Evolutionary conservation across 2,888 invertebrate genomes (phyloP).

Genomic region (Leucozona laternaria): DNA sequence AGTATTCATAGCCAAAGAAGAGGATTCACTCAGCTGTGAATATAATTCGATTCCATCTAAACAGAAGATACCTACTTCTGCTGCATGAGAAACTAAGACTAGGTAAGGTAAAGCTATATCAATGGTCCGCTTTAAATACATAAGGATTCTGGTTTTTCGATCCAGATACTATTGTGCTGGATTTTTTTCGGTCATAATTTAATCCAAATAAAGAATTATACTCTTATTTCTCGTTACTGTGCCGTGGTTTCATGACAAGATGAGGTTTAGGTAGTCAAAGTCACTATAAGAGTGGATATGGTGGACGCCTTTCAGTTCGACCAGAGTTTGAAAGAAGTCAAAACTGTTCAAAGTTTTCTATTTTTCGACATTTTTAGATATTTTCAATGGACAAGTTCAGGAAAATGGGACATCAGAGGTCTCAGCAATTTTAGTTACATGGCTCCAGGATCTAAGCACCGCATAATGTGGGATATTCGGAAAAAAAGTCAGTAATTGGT

Average conservation of each 20-base stretch:
- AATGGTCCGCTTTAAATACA: background rate
- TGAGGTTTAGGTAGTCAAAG: background rate
- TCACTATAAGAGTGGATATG: background rate
- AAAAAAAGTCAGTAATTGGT: too few relatives aligned
- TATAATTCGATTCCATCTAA: conserved; percentile 53
- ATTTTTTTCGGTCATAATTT: background rate
- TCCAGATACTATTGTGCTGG: conserved; percentile 46
- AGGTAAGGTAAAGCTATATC: too few relatives aligned
- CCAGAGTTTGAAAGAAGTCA: too few relatives aligned
- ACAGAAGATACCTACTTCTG: conserved; percentile 28
- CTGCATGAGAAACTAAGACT: background rate
- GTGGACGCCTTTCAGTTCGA: too few relatives aligned
- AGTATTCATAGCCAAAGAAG: conserved; percentile 48
- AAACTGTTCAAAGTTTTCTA: too few relatives aligned
- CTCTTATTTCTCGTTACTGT: background rate
- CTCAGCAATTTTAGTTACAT: too few relatives aligned
- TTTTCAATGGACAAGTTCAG: too few relatives aligned
- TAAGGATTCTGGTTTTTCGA: conserved; percentile 33
- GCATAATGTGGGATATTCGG: too few relatives aligned
- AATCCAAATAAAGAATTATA: background rate
- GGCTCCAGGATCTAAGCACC: too few relatives aligned
- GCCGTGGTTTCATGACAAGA: background rate
- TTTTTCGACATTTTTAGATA: too few relatives aligned
- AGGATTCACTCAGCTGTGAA: conserved; percentile 65
- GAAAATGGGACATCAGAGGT: too few relatives aligned